A percentile compares a stretch with the other conserved stretches of the same genome.
Evolutionary conservation across 2,113 vertebrate genomes (phyloP).

Genomic region (Rafetus swinhoei): DNA sequence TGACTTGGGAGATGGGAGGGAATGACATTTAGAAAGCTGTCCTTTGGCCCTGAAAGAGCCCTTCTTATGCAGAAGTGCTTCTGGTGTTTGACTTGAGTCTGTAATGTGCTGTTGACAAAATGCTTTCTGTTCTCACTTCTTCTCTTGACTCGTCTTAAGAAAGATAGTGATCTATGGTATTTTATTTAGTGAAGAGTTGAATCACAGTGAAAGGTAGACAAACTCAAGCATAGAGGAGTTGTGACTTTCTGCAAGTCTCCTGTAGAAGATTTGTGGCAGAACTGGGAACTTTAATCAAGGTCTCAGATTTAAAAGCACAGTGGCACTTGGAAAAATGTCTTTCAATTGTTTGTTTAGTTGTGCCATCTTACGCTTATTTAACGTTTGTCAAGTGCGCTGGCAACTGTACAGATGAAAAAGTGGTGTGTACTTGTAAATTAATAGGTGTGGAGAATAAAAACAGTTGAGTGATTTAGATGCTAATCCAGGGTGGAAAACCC

Average conservation of each 20-base stretch:
- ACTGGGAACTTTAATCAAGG: not conserved
- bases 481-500: not conserved
- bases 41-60: not conserved
- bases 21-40: not conserved
- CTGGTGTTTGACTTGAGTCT: not conserved
- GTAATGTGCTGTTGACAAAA: not conserved
- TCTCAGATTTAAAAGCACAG: not conserved
- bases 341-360: not conserved
- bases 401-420: not conserved
- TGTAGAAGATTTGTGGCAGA: not conserved
- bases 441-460: not conserved
- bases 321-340: accelerated
- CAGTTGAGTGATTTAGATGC: not conserved
- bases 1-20: not conserved
- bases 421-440: not conserved
- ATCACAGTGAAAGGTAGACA: not conserved
- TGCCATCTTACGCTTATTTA: not conserved
- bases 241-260: not conserved
- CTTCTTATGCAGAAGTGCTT: not conserved
- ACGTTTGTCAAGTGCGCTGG: not conserved
- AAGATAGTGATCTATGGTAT: not conserved
- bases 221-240: not conserved
- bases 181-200: not conserved
- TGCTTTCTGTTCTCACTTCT: not conserved
- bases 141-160: not conserved